Evolutionary conservation across 2,113 vertebrate species (phyloP).

Genomic region (Muntiacus muntjak): DNA sequence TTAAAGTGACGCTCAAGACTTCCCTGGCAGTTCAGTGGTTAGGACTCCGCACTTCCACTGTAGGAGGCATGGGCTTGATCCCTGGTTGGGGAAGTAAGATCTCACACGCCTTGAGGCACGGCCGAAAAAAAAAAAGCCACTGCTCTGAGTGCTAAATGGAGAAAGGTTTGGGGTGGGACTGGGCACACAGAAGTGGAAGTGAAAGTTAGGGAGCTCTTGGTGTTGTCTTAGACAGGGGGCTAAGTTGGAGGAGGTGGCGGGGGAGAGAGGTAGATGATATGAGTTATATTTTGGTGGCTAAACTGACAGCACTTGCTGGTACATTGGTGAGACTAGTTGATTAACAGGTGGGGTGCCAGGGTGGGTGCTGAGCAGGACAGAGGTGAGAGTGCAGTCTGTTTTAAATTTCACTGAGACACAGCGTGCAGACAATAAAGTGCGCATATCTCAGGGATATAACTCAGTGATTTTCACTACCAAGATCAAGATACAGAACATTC

Average conservation of each 20-base stretch:
- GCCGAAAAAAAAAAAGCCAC: not conserved
- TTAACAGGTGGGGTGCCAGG: not conserved
- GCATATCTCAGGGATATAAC: not conserved
- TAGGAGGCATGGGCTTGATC: not conserved
- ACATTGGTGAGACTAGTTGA: not conserved
- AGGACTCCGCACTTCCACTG: not conserved
- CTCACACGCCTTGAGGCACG: not conserved
- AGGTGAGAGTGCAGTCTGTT: not conserved
- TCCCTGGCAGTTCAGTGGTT: not conserved
- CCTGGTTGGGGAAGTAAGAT: not conserved
- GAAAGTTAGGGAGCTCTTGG: not conserved
- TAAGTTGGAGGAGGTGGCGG: not conserved
- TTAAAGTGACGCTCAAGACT: not conserved
- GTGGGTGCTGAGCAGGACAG: not conserved
- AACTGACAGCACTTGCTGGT: not conserved
- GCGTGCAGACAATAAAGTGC: not conserved
- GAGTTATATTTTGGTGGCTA: not conserved
- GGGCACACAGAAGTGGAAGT: not conserved
- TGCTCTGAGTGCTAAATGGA: not conserved
- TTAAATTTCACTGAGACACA: slow-evolving; percentile 16
- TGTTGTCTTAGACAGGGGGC: not conserved
- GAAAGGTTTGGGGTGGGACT: not conserved
- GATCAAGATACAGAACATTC: not conserved
- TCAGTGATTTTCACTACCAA: not conserved
- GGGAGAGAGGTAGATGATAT: not conserved